These are phyloP conservation scores for Phengaris arion DNA, from an alignment of 2,888 invertebrate genomes.

Conservation along the genomic window DNA sequence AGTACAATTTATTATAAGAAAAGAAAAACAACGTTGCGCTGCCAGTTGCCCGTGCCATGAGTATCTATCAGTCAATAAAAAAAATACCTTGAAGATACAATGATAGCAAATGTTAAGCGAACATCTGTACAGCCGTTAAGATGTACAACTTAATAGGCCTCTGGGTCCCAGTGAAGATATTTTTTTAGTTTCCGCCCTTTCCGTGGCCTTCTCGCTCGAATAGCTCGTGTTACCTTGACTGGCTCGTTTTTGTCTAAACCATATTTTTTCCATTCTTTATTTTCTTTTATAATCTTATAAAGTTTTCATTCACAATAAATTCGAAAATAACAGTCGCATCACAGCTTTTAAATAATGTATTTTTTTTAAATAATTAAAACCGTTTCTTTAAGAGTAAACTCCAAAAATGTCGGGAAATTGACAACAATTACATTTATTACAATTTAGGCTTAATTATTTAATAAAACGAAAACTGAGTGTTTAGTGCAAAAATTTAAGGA, in stretches of 20 bases:
- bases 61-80: neutral
- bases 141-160: slow-evolving; percentile 21
- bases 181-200: slow-evolving; percentile 27
- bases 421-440: no score
- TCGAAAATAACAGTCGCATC: neutral
- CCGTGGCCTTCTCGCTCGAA: slow-evolving; percentile 26
- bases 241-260: slow-evolving; percentile 16
- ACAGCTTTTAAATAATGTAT: no score
- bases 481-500: no score
- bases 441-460: no score
- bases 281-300: neutral
- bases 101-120: slow-evolving; percentile 9
- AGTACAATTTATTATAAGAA: no score
- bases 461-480: no score
- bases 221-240: slow-evolving; percentile 22
- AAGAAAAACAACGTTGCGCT: neutral
- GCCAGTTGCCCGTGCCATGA: neutral
- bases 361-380: no score
- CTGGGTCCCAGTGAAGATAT: slow-evolving; percentile 11
- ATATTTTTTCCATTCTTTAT: neutral
- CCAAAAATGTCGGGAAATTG: no score
- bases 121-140: slow-evolving; percentile 23
- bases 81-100: slow-evolving; percentile 1
- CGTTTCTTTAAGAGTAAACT: no score
- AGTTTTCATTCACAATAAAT: neutral